phyloP scores from a whole-genome alignment of 2,797 vertebrate genomes.

The Cynodonichthys magdalenae region DNA sequence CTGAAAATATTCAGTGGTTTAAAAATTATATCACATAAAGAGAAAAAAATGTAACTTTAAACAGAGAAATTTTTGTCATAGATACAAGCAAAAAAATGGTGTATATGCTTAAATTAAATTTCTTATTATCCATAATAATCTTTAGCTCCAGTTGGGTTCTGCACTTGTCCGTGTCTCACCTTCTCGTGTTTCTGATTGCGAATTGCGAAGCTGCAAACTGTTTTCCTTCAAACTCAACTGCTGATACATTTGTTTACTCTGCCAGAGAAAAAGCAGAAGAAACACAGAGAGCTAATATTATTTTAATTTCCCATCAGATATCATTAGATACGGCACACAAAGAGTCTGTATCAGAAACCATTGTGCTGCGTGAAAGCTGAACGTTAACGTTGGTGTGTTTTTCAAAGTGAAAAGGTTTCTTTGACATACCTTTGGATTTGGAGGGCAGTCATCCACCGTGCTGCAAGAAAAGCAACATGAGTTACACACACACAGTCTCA shows the following conservation, averaged over 20 bases:
- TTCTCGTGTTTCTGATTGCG: conserved; percentile 86
- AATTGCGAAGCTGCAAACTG: conserved; percentile 86
- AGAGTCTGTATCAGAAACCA: not conserved
- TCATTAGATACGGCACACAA: not conserved
- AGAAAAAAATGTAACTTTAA: not conserved
- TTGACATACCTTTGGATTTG: conserved; percentile 89
- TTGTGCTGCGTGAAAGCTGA: not conserved
- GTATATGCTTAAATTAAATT: conserved; percentile 18
- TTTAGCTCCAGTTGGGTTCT: not conserved
- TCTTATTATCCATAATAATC: conserved; percentile 33
- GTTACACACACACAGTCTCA: not conserved
- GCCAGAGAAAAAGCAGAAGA: conserved; percentile 22
- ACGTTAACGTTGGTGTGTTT: not conserved
- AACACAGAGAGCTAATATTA: not conserved
- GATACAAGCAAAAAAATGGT: too few species aligned
- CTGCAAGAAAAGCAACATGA: conserved; percentile 76
- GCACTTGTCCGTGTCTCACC: conserved; percentile 69
- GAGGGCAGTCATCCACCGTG: conserved; percentile 95
- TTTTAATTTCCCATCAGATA: not conserved
- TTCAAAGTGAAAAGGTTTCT: not conserved
- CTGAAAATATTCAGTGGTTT: conserved; percentile 63
- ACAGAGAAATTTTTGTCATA: too few species aligned
- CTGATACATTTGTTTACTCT: conserved; percentile 94
- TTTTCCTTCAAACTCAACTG: conserved; percentile 96
- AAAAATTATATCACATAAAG: not conserved